Conservation (phyloP, 2,797 vertebrate genomes). For the Characodon lateralis region DNA sequence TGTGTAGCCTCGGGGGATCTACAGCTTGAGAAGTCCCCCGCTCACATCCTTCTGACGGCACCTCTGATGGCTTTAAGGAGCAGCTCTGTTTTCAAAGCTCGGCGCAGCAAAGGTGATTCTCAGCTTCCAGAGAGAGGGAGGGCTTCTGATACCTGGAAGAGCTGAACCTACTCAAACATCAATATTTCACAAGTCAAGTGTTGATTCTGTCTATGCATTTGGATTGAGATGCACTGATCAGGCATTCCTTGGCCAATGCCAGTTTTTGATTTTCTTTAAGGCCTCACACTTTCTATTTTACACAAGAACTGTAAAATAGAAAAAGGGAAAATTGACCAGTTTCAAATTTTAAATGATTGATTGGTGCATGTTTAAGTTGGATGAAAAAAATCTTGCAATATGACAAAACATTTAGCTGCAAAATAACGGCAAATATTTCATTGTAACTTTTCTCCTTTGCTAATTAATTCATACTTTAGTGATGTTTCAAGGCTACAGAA, state of each 20-base stretch:
- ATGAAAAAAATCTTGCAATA: not conserved
- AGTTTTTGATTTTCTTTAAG: not conserved
- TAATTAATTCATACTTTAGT: conserved; percentile 39
- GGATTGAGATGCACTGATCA: not conserved
- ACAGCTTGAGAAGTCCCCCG: conserved; percentile 75
- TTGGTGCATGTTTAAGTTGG: not conserved
- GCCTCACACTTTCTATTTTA: not conserved
- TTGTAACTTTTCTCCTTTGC: conserved; percentile 4
- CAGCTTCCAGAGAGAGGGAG: conserved; percentile 54
- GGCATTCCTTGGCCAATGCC: not conserved
- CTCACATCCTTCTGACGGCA: conserved; percentile 62
- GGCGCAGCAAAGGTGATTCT: conserved; percentile 70
- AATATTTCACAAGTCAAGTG: conserved; percentile 59
- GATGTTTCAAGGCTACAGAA: conserved; percentile 34
- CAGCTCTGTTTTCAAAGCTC: conserved; percentile 74
- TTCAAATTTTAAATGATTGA: not conserved
- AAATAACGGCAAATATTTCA: not conserved
- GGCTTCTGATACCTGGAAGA: conserved; percentile 52
- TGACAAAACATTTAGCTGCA: not conserved
- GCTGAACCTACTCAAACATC: conserved; percentile 53
- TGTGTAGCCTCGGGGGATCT: conserved; percentile 74
- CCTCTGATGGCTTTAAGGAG: conserved; percentile 67
- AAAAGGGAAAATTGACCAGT: not conserved
- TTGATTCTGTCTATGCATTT: conserved; percentile 34
- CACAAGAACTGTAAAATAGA: not conserved